Evolutionary conservation across 2,797 vertebrate species (phyloP).

Genomic region (Tarsius wallacei): DNA sequence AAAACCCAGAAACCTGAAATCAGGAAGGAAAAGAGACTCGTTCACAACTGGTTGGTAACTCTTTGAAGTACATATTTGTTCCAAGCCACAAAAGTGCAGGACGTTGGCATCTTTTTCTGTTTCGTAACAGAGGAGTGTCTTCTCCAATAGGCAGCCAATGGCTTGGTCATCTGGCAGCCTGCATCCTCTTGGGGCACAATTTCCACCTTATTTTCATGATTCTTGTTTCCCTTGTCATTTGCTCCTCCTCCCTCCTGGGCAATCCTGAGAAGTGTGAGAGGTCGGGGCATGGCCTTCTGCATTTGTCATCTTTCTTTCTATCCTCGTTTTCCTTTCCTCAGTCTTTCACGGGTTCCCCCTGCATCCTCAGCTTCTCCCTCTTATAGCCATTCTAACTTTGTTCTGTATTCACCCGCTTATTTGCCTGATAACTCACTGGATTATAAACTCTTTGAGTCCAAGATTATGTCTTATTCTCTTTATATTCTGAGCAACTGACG

Average conservation of each 20-base stretch:
- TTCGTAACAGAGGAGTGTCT: not conserved
- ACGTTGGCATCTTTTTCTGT: not conserved
- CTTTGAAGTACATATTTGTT: conserved; percentile 48
- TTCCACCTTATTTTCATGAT: not conserved
- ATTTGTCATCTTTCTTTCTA: not conserved
- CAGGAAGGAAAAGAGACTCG: conserved; percentile 72
- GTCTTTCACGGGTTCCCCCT: rapidly evolving
- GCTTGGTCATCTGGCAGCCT: not conserved
- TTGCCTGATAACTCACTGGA: not conserved
- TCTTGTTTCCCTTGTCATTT: not conserved
- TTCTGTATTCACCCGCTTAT: not conserved
- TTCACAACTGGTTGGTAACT: conserved; percentile 6
- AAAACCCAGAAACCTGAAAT: conserved; percentile 64
- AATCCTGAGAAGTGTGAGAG: not conserved
- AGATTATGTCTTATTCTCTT: not conserved
- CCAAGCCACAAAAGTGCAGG: not conserved
- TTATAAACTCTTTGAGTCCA: not conserved
- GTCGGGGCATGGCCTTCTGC: not conserved
- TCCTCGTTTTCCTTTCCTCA: not conserved
- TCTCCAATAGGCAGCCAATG: not conserved
- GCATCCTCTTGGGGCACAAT: not conserved
- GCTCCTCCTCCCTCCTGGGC: not conserved
- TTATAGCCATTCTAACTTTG: rapidly evolving
- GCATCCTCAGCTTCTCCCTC: not conserved
- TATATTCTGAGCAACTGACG: not conserved